Conservation (phyloP, 2,797 vertebrate genomes). For the Myripristis jacobus region DNA sequence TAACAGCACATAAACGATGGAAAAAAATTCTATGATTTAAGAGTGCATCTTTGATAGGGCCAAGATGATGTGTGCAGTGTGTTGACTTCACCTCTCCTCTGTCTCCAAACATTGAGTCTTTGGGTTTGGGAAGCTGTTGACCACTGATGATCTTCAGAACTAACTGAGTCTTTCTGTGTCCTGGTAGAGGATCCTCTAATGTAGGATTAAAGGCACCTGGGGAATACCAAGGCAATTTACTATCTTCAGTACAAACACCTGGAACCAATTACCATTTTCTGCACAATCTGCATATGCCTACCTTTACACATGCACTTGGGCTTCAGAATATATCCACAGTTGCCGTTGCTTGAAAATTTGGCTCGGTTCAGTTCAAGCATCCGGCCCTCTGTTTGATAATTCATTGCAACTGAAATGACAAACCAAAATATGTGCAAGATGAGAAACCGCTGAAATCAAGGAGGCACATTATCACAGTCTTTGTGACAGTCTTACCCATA, state of each 20-base stretch:
- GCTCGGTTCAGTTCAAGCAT: slow-evolving; percentile 94
- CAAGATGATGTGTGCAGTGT: background rate
- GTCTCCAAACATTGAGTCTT: slow-evolving; percentile 96
- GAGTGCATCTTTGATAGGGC: background rate
- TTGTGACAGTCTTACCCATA: slow-evolving; percentile 82
- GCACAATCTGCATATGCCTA: slow-evolving; percentile 60
- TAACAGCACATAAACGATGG: background rate
- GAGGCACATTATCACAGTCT: background rate
- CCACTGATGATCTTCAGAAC: slow-evolving; percentile 95
- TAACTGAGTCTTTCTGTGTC: slow-evolving; percentile 92
- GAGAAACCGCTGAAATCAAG: slow-evolving; percentile 1
- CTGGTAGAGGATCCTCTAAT: slow-evolving; percentile 90
- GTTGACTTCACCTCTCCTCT: slow-evolving; percentile 89
- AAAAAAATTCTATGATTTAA: background rate
- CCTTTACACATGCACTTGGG: slow-evolving; percentile 94
- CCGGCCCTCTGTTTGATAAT: slow-evolving; percentile 95
- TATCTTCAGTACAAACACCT: background rate
- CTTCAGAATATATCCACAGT: slow-evolving; percentile 94
- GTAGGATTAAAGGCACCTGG: slow-evolving; percentile 93
- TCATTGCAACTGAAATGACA: slow-evolving; percentile 88
- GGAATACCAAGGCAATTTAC: background rate
- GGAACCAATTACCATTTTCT: background rate
- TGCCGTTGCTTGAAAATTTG: slow-evolving; percentile 93
- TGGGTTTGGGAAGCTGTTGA: slow-evolving; percentile 96
- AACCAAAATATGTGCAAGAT: slow-evolving; percentile 11